Conservation (phyloP, 2,113 vertebrate genomes). For the Sturnira hondurensis region DNA sequence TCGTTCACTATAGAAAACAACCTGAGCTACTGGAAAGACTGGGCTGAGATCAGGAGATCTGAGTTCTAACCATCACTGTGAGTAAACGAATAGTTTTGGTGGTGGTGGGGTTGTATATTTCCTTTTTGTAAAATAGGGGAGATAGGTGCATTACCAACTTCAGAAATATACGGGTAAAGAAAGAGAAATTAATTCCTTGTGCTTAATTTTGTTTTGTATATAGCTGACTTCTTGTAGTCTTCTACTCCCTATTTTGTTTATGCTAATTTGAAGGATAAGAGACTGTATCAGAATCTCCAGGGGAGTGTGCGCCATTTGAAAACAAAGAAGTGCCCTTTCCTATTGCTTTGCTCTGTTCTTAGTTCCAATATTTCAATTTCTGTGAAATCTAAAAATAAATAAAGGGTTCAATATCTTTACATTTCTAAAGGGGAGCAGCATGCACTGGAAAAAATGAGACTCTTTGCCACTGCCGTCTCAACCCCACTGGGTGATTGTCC, state of each 20-base stretch:
- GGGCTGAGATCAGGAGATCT: neutral
- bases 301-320: slow-evolving; percentile 33
- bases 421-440: slow-evolving; percentile 7
- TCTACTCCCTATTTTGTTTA: neutral
- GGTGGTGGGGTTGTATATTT: neutral
- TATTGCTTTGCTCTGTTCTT: slow-evolving; percentile 18
- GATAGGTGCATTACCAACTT: neutral
- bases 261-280: neutral
- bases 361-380: slow-evolving; percentile 28
- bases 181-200: slow-evolving; percentile 36
- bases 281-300: slow-evolving; percentile 52
- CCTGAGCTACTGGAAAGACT: slow-evolving; percentile 6
- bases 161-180: neutral
- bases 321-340: neutral
- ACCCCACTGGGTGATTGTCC: neutral
- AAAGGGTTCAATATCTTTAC: neutral
- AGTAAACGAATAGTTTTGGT: neutral
- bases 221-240: neutral
- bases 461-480: neutral
- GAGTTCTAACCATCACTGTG: neutral
- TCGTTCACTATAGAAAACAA: slow-evolving; percentile 39
- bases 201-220: slow-evolving; percentile 45
- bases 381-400: slow-evolving; percentile 46
- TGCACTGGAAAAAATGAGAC: neutral
- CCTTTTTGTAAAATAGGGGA: slow-evolving; percentile 19